Base-by-base conservation (phyloP, 2,888 invertebrate genomes). In the Pristionchus mayeri region DNA sequence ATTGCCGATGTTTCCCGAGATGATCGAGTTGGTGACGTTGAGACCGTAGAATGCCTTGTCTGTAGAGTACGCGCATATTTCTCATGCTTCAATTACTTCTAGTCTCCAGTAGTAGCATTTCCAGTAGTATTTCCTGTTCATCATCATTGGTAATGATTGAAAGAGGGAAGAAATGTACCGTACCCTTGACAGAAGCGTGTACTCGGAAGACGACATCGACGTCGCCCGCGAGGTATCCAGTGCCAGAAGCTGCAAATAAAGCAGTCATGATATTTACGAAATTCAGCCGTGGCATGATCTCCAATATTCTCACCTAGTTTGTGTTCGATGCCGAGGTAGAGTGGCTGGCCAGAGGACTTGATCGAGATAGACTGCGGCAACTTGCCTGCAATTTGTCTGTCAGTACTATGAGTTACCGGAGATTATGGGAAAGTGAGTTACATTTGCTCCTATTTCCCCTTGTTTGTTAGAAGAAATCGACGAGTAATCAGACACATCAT, bases 1-100 rank as follows among this genome's bases (percentile, higher is more conserved):
- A 93, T 97, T 95, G 0, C 98, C 98, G 89, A 96, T 96, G 94
- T 99, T 99, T 93, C 96, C 96, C 2, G 95, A 95, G 86, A 98
- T 95, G 52, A 95, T 95, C 1, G 96, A 96, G 91, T 96, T 95
- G 0, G 96, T 96, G 27, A 99, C 95, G 91, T 96, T 96, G 84
- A 98, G 94, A 93, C 98, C 98, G 93, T 96, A 97, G 83, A 90
- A 91, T 6, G 92, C 91, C 85, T 92, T 91, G 86, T 92, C 91
- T 89, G 79, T 82, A 90, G 80, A 6, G 40, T n/a, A n/a, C n/a
- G n/a, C n/a, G n/a, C n/a, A n/a, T n/a, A n/a, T n/a, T n/a, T n/a
- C n/a, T n/a, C n/a, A n/a, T n/a, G n/a, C n/a, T n/a, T n/a, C n/a
- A n/a, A n/a, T n/a, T n/a, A n/a, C n/a, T n/a, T n/a, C n/a, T n/a